phyloP scores from a whole-genome alignment of 2,797 vertebrate species.

The Eupleurogrammus muticus region DNA sequence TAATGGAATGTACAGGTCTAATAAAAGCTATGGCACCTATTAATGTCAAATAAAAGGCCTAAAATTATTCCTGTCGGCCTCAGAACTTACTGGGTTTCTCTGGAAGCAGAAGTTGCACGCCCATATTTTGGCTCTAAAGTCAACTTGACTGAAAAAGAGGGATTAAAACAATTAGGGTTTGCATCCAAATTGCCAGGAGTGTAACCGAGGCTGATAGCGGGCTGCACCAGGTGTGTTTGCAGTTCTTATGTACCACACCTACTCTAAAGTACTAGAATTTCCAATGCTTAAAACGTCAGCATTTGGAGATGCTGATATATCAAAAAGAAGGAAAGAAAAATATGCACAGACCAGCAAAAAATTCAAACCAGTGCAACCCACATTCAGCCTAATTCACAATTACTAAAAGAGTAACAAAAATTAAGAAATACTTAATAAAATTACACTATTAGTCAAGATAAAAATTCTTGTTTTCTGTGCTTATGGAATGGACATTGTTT shows the following conservation, averaged over 20 bases:
- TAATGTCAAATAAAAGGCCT: not conserved
- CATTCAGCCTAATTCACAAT: not conserved
- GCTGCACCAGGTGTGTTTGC: conserved; percentile 1
- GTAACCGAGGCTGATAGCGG: not conserved
- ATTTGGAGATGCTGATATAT: conserved; percentile 24
- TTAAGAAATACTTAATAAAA: not conserved
- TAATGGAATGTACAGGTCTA: conserved; percentile 29
- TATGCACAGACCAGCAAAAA: not conserved
- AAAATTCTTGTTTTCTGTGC: not conserved
- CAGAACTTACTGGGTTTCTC: conserved; percentile 91
- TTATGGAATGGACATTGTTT: not conserved
- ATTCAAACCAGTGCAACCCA: not conserved
- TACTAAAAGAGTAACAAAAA: not conserved
- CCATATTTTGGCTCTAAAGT: conserved; percentile 98
- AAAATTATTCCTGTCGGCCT: fast-evolving
- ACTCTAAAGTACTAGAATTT: not conserved
- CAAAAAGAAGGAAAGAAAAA: not conserved
- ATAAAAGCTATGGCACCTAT: not conserved
- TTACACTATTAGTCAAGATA: not conserved
- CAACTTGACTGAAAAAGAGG: conserved; percentile 89
- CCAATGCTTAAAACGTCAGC: conserved; percentile 5
- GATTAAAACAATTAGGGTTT: conserved; percentile 23
- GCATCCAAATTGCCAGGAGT: not conserved
- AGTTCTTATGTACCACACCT: conserved; percentile 23
- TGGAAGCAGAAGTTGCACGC: conserved; percentile 99